phyloP scores from a whole-genome alignment of 2,888 invertebrate species.

The Odiellus spinosus region DNA sequence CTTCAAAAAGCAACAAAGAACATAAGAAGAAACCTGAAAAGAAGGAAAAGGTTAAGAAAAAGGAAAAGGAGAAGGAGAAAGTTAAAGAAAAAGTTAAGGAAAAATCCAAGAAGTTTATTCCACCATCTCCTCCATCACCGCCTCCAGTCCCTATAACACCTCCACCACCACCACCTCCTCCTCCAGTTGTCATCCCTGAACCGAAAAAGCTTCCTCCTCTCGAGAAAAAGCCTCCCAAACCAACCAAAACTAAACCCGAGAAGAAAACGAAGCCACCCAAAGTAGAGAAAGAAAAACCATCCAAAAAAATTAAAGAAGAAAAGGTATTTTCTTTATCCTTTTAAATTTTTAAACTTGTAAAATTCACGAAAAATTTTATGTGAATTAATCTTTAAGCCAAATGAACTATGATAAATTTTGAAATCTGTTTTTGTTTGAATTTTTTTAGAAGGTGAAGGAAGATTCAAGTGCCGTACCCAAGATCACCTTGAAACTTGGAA shows the following conservation, averaged over 20 bases:
- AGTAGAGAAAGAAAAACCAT: constrained; percentile 8
- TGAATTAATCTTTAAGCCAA: too few relatives aligned
- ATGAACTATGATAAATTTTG: too few relatives aligned
- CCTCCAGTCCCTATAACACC: background rate
- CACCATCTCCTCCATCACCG: constrained; percentile 2
- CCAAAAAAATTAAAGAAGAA: constrained; percentile 15
- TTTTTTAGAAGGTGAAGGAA: constrained; percentile 10
- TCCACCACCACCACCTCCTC: background rate
- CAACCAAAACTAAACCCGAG: constrained; percentile 7
- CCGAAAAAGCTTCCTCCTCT: constrained; percentile 3
- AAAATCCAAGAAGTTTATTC: constrained; percentile 8
- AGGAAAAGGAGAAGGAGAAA: constrained; percentile 5
- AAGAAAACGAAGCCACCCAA: constrained; percentile 12
- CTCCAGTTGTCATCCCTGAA: background rate
- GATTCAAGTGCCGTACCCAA: constrained; percentile 13
- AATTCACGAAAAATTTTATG: too few relatives aligned
- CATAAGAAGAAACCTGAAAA: constrained; percentile 10
- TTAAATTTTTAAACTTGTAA: too few relatives aligned
- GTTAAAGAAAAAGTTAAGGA: constrained; percentile 4
- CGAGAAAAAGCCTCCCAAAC: constrained; percentile 8
- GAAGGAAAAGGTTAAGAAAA: constrained; percentile 11
- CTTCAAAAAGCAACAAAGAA: constrained; percentile 13
- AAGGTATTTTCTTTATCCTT: constrained; percentile 5
- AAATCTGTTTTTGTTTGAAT: background rate
- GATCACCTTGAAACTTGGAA: constrained; percentile 11